Evolutionary conservation across 2,113 vertebrate genomes (phyloP).

Genomic region (Eptesicus fuscus): DNA sequence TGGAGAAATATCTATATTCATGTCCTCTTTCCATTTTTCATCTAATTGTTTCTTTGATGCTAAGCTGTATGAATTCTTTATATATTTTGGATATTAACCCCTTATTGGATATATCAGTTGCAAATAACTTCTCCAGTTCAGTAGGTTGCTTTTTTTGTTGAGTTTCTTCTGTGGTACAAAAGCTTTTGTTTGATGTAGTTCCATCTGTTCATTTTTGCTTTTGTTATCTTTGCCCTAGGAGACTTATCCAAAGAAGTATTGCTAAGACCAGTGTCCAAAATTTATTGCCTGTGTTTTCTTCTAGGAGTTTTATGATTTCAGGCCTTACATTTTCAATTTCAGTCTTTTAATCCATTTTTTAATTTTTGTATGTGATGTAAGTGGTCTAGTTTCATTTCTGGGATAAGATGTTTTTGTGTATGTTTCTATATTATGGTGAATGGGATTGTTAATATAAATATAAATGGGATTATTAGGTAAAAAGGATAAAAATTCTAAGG

Average conservation of each 20-base stretch:
- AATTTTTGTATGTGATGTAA: not conserved
- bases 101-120: not conserved
- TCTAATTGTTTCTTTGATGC: not conserved
- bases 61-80: not conserved
- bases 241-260: not conserved
- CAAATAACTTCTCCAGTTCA: not conserved
- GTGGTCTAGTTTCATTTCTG: not conserved
- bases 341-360: not conserved
- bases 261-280: not conserved
- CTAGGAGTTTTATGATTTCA: not conserved
- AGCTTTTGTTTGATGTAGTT: not conserved
- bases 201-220: not conserved
- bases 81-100: not conserved
- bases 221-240: not conserved
- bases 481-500: constrained; percentile 10
- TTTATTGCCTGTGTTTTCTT: not conserved
- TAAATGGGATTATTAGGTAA: not conserved
- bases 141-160: not conserved
- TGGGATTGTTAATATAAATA: not conserved
- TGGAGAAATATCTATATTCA: not conserved
- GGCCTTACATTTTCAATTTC: not conserved
- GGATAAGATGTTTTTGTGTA: not conserved
- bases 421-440: not conserved
- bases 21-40: not conserved
- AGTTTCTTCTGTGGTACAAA: not conserved